A percentile compares a stretch with the other conserved stretches of the same genome.
Conservation (phyloP, 2,888 invertebrate genomes). For the Lymantria monacha region DNA sequence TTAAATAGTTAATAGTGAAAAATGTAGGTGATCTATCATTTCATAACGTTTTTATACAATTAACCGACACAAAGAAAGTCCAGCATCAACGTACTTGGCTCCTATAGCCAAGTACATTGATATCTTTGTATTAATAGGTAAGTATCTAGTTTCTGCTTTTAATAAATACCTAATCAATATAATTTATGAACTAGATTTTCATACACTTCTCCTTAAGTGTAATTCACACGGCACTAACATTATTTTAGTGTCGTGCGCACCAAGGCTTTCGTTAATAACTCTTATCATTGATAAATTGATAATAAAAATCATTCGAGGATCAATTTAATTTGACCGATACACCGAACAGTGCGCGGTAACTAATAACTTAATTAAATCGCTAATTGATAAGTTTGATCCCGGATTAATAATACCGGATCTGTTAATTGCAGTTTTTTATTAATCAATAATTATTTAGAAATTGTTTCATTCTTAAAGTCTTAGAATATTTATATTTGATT, state of each 20-base stretch:
- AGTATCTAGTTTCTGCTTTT: background rate
- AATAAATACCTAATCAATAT: too few relatives aligned
- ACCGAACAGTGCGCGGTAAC: slow-evolving; percentile 3
- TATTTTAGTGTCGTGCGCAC: slow-evolving; percentile 46
- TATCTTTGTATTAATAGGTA: too few relatives aligned
- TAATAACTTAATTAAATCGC: background rate
- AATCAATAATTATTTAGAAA: background rate
- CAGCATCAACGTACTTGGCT: too few relatives aligned
- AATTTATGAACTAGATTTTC: background rate
- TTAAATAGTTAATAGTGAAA: too few relatives aligned
- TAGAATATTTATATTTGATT: background rate
- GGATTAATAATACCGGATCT: too few relatives aligned
- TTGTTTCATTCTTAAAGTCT: background rate
- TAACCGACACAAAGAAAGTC: too few relatives aligned
- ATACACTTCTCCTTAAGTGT: slow-evolving; percentile 53
- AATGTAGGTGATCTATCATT: too few relatives aligned
- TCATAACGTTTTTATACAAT: too few relatives aligned
- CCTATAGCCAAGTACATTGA: too few relatives aligned
- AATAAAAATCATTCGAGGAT: slow-evolving; percentile 25
- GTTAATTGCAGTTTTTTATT: background rate
- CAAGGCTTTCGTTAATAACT: slow-evolving; percentile 36
- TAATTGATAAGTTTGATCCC: slow-evolving; percentile 13
- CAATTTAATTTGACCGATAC: slow-evolving; percentile 23
- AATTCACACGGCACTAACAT: slow-evolving; percentile 60
- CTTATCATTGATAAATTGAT: slow-evolving; percentile 31